Conservation (phyloP, 92 coral and sea anemone species). For the Montipora capitata region DNA sequence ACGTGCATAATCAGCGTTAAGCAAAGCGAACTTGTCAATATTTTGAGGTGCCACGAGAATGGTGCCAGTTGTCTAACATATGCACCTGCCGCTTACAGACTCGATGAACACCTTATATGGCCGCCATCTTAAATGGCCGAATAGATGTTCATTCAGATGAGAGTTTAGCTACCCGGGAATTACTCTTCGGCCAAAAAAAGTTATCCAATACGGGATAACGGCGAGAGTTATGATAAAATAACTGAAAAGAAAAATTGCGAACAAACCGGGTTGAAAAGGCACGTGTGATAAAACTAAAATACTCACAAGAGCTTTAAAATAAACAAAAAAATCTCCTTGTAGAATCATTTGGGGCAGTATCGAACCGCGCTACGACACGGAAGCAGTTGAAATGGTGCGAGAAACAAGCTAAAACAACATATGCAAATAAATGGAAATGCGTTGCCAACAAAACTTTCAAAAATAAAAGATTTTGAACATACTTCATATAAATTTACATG, state of each 20-base stretch:
- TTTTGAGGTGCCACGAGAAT: not conserved
- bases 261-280: not conserved
- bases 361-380: constrained; percentile 21
- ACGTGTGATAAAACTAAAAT: constrained; percentile 24
- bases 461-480: not conserved
- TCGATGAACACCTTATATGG: constrained; percentile 8
- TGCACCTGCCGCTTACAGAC: constrained; percentile 45
- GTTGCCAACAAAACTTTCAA: constrained; percentile 8
- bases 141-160: constrained; percentile 36
- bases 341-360: constrained; percentile 1
- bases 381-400: constrained; percentile 8
- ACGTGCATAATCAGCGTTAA: not conserved
- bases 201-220: not conserved
- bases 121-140: constrained; percentile 59
- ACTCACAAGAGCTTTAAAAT: constrained; percentile 3
- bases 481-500: not conserved
- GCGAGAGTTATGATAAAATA: not conserved
- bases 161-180: constrained; percentile 15
- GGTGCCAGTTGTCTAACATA: constrained; percentile 40
- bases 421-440: not conserved
- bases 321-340: constrained; percentile 2
- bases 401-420: not conserved
- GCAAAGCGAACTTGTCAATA: constrained; percentile 26
- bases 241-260: not conserved
- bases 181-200: not conserved